Evolutionary conservation across 1,140 invertebrate genomes (phyloP), one percentile per base, ranked within the genome.

Genomic region (Panagrolaimus sp.): DNA sequence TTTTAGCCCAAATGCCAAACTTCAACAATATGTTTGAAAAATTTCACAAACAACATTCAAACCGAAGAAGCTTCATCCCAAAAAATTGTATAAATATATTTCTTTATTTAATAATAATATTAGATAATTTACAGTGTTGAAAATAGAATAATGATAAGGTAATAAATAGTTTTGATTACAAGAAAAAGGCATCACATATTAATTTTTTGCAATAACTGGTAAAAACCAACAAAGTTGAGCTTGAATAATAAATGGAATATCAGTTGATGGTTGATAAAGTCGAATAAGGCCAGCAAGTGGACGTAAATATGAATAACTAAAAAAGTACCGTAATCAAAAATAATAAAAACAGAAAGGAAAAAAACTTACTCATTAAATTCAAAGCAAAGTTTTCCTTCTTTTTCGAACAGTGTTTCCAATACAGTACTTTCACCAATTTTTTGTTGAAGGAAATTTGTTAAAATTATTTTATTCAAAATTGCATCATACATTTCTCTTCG

Each of bases 401-500:
- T 58, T 17, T 58, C n/a, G 17, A 58, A 58, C 0, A 17, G 4
- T 0, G 52, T 24, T 58, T 58, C 4, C 15, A 58, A 21, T 5
- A 58, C 21, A 12, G 14, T 28, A 28, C 32, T 38, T 38, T 38
- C 32, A 7, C 32, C 32, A 7, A 38, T 7, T 38, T 58, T 58
- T 58, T 58, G 52, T 1, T 58, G 15, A 12, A 58, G 21, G 10
- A 21, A 21, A 21, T 14, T 58, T 21, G 28, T 58, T 12, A 58
- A 28, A 28, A 21, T 12, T 21, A 21, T 28, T 28, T 28, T 21
- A 58, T 73, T 46, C 52, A 67, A 24, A 24, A 72, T 48, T 58
- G 76, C 73, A n/a, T 69, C 71, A 43, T 74, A 74, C 73, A 74
- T 74, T 32, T 63, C 68, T 8, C 28, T 55, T 44, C 73, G 73